Evolutionary conservation across 2,113 vertebrate species (phyloP).

Genomic region (Corythoichthys haematopterus): DNA sequence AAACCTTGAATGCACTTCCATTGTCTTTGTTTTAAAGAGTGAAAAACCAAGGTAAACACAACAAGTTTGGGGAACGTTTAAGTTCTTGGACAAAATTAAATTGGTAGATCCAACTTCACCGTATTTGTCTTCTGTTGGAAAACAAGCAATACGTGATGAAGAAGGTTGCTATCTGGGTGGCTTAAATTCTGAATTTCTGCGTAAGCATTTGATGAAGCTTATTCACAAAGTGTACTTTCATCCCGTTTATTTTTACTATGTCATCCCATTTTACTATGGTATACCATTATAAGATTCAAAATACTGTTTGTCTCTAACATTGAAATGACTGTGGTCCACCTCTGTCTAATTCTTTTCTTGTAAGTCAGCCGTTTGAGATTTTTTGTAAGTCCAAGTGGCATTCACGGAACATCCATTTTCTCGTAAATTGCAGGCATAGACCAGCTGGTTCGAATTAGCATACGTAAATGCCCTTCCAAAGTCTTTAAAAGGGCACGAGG

Average conservation of each 20-base stretch:
- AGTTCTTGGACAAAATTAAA: too few relatives aligned
- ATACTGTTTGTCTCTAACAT: too few relatives aligned
- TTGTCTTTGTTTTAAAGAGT: neutral
- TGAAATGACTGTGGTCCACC: neutral
- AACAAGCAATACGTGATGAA: neutral
- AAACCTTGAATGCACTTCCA: too few relatives aligned
- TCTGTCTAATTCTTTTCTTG: neutral
- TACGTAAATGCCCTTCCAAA: neutral
- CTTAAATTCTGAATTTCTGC: neutral
- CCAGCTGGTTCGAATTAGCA: neutral
- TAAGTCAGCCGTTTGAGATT: neutral
- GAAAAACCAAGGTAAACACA: neutral
- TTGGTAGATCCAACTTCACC: neutral
- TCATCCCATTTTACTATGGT: neutral
- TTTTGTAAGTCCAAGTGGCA: conserved; percentile 1
- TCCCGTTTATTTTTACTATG: neutral
- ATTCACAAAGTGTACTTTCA: neutral
- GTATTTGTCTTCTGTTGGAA: neutral
- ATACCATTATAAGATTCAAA: neutral
- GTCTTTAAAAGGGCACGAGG: neutral
- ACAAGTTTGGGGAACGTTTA: neutral
- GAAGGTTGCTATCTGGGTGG: too few relatives aligned
- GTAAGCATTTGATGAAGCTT: neutral
- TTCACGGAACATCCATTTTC: neutral
- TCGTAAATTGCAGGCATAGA: neutral